Percentiles rank a stretch among this genome's conserved stretches.
phyloP scores from a whole-genome alignment of 2,888 invertebrate genomes.

The Drosophila kuntzei region DNA sequence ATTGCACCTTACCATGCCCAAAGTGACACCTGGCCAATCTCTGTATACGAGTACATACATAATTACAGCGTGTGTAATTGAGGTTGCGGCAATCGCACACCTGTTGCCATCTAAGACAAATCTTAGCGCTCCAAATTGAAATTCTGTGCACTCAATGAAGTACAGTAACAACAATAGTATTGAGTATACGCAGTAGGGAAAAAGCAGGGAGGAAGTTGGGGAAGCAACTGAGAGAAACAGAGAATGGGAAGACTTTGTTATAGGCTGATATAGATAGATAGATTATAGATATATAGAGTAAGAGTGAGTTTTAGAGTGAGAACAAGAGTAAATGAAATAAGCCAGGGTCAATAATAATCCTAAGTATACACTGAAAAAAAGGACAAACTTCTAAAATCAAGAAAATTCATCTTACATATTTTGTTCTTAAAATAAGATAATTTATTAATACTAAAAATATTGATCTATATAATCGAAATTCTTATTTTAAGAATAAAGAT shows the following conservation, averaged over 20 bases:
- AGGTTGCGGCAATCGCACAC: conserved; percentile 37
- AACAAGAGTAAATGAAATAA: too few species aligned
- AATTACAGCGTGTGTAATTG: conserved; percentile 24
- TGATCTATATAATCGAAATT: too few species aligned
- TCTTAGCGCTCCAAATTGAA: conserved; percentile 59
- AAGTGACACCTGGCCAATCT: conserved; percentile 66
- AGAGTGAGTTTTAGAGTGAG: too few species aligned
- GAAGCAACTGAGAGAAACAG: neutral
- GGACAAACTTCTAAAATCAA: too few species aligned
- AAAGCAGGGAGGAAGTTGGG: neutral
- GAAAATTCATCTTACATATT: too few species aligned
- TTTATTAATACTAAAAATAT: too few species aligned
- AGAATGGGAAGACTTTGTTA: neutral
- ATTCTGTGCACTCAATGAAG: conserved; percentile 41
- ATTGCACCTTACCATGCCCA: conserved; percentile 69
- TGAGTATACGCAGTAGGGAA: conserved; percentile 4
- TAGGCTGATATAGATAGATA: too few species aligned
- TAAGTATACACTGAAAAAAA: too few species aligned
- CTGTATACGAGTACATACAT: neutral
- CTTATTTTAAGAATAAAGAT: too few species aligned
- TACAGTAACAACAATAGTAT: conserved; percentile 7
- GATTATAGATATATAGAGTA: too few species aligned
- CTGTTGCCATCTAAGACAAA: conserved; percentile 44
- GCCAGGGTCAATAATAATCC: too few species aligned
- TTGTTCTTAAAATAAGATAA: too few species aligned